Base-by-base conservation (phyloP, 2,797 vertebrate genomes). In the Microtus californicus region DNA sequence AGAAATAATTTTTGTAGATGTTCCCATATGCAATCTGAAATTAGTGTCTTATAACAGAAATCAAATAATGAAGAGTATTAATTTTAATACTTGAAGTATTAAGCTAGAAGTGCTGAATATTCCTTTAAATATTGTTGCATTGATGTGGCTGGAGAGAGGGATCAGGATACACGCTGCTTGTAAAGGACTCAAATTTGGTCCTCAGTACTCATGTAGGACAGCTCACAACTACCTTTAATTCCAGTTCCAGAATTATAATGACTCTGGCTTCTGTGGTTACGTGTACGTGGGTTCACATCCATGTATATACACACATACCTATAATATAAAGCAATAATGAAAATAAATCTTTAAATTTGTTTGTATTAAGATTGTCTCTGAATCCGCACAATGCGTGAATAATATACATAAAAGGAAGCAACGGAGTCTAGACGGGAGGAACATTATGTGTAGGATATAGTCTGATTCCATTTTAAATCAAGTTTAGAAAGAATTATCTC, bases 1-100 rank as follows among this genome's bases (percentile, higher is more conserved):
- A 43, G 89, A 56, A 71, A 83, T 29, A 85, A 87, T 91, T 93
- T 61, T 61, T 95, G 29, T 5, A 76, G 54, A 25, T 61, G 25
- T 81, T 65, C 77, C 40, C 27, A 54, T 45, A 67, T 56, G 96
- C 94, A 78, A 79, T 56, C 43, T 96, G 79, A 94, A 94, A 87
- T 78, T 48, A 77, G 34, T 23, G 6, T 14, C 43, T 95, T 29
- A 73, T 94, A 31, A 43, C 54, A 7, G 59, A 92, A 89, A 88
- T 48, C 40, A 31, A 81, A 90, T 78, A 65, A 80, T 89, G 51
- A 76, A 34, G 29, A 90, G 23, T 51, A 29, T 74, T 94, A 73
- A 73, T 56, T 73, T 73, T 48, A 69, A 73, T 56, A 23, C 2
- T 73, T 23, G n/a, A 56, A 92, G 43, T 31, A 48, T 65, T 93